Evolutionary conservation across 2,888 invertebrate genomes (phyloP).

Genomic region (Machimus atricapillus): DNA sequence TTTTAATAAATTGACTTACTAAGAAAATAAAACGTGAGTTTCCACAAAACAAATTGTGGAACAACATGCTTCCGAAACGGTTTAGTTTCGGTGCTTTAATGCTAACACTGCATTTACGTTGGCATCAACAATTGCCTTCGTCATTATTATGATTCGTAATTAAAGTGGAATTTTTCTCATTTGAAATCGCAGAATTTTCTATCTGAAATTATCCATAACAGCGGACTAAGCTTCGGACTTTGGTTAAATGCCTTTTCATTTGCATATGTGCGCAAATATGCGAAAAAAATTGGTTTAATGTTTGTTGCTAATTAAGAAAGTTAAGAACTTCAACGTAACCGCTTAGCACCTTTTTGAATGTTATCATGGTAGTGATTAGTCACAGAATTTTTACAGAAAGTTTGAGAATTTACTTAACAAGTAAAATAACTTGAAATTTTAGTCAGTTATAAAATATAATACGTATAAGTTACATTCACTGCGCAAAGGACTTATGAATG

Average conservation of each 20-base stretch:
- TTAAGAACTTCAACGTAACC: neutral
- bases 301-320: neutral
- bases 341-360: neutral
- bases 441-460: neutral
- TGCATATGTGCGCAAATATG: neutral
- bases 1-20: neutral
- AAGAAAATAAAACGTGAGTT: neutral
- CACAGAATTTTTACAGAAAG: neutral
- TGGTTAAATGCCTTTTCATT: neutral
- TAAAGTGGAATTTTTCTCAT: neutral
- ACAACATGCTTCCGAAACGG: neutral
- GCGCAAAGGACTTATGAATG: neutral
- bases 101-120: neutral
- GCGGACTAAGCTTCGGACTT: neutral
- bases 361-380: neutral
- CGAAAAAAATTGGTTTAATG: neutral
- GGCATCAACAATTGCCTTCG: neutral
- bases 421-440: neutral
- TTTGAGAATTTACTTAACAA: neutral
- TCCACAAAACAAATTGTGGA: neutral
- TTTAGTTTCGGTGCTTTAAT: neutral
- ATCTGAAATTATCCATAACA: neutral
- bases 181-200: neutral
- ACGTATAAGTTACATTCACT: too few species aligned
- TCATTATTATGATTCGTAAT: neutral